A percentile compares a stretch with the other conserved stretches of the same genome.
These are phyloP conservation scores for Mastomys natalensis DNA, from an alignment of 2,113 vertebrate genomes.

Conservation along the genomic window DNA sequence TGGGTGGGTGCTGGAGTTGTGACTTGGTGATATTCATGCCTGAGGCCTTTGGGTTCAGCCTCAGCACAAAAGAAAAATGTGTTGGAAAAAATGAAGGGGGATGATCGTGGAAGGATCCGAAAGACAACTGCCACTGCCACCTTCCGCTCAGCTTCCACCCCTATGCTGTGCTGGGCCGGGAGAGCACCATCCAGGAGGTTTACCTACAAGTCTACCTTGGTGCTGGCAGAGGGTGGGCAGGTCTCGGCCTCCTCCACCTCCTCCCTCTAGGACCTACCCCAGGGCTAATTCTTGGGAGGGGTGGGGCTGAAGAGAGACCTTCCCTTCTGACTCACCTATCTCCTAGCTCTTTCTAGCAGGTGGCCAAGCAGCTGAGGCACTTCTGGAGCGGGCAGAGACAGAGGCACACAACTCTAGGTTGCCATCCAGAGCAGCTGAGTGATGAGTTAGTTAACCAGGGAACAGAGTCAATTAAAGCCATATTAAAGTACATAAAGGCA, in stretches of 20 bases:
- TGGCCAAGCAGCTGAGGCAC: not conserved
- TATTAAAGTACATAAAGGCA: too few species aligned
- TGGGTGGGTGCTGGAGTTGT: not conserved
- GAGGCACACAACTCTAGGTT: not conserved
- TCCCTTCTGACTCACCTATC: not conserved
- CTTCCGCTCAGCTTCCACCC: not conserved
- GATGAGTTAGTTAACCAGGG: too few species aligned
- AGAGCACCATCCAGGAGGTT: fast-evolving
- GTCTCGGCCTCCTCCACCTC: not conserved
- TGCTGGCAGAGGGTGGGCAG: too few species aligned
- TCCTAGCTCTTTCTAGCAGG: not conserved
- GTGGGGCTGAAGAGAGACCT: not conserved
- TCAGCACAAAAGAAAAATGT: not conserved
- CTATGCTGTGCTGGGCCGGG: not conserved
- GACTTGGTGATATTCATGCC: not conserved
- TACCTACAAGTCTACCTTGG: too few species aligned
- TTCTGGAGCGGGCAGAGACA: not conserved
- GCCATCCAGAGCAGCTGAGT: not conserved
- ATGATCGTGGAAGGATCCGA: not conserved
- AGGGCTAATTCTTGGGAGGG: not conserved
- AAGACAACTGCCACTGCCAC: not conserved
- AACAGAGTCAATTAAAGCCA: too few species aligned
- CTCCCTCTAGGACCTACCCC: not conserved
- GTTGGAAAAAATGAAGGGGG: not conserved
- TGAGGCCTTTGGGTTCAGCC: not conserved